These are phyloP conservation scores for Myrmecophaga tridactyla DNA, from an alignment of 2,113 vertebrate genomes.

Conservation along the genomic window DNA sequence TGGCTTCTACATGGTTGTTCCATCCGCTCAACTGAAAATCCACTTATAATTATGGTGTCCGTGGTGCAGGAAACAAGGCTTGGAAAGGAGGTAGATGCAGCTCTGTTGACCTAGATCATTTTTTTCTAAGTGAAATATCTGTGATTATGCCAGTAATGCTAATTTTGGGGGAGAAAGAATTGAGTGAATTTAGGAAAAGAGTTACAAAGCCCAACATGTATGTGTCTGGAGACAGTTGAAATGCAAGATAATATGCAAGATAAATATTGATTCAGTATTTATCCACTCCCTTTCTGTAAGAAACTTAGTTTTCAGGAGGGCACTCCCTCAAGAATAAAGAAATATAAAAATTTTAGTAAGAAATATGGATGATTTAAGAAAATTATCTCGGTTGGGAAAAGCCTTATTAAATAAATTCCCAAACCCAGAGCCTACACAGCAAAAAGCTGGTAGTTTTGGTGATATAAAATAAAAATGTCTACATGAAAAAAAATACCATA, in stretches of 20 bases:
- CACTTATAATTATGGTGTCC: slow-evolving; percentile 29
- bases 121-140: slow-evolving; percentile 46
- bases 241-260: neutral
- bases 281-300: neutral
- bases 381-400: neutral
- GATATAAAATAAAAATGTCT: neutral
- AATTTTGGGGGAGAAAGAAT: slow-evolving; percentile 48
- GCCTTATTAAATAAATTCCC: neutral
- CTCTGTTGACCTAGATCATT: slow-evolving; percentile 39
- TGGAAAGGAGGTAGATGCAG: neutral
- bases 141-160: slow-evolving; percentile 22
- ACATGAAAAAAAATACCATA: neutral
- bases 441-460: slow-evolving; percentile 13
- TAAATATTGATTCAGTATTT: neutral
- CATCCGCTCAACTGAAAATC: neutral
- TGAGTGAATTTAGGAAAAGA: slow-evolving; percentile 37
- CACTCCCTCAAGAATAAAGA: neutral
- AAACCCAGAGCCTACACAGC: neutral
- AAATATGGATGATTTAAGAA: neutral
- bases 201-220: slow-evolving; percentile 6
- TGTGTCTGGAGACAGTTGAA: neutral
- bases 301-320: neutral
- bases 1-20: neutral
- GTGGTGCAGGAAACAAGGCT: neutral
- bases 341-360: slow-evolving; percentile 43